A percentile compares a stretch with the other conserved stretches of the same genome.
These are phyloP conservation scores for Bettongia penicillata DNA, from an alignment of 2,113 vertebrate species.

Conservation along the genomic window DNA sequence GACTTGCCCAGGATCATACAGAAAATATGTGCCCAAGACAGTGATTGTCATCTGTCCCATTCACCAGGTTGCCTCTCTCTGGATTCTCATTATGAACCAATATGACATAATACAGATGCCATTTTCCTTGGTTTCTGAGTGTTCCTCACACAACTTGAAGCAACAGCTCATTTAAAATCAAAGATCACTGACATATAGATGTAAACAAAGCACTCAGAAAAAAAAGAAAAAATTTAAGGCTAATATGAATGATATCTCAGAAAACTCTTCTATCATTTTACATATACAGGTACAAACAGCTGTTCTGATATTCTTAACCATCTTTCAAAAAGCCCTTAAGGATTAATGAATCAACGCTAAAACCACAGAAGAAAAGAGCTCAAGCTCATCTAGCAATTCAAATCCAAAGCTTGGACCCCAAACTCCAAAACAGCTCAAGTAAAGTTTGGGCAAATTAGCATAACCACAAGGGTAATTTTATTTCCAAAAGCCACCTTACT, in stretches of 20 bases:
- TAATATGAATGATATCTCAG: not conserved
- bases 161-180: slow-evolving; percentile 43
- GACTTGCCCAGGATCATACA: not conserved
- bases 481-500: slow-evolving; percentile 8
- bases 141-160: slow-evolving; percentile 3
- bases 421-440: not conserved
- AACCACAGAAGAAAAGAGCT: slow-evolving; percentile 43
- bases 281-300: slow-evolving; percentile 54
- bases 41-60: not conserved
- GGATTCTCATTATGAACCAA: not conserved
- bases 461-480: not conserved
- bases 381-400: slow-evolving; percentile 8
- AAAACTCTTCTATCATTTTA: slow-evolving; percentile 63
- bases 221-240: slow-evolving; percentile 25
- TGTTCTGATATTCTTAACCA: slow-evolving; percentile 47
- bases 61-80: not conserved
- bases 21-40: not conserved
- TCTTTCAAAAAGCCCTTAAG: slow-evolving; percentile 63
- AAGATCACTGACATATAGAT: not conserved
- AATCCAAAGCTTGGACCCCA: not conserved
- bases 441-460: not conserved
- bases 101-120: not conserved
- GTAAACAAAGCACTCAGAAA: not conserved
- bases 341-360: not conserved
- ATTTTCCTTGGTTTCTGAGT: not conserved